phyloP scores from a whole-genome alignment of 1,140 invertebrate genomes.

The Drosophila orosa region DNA sequence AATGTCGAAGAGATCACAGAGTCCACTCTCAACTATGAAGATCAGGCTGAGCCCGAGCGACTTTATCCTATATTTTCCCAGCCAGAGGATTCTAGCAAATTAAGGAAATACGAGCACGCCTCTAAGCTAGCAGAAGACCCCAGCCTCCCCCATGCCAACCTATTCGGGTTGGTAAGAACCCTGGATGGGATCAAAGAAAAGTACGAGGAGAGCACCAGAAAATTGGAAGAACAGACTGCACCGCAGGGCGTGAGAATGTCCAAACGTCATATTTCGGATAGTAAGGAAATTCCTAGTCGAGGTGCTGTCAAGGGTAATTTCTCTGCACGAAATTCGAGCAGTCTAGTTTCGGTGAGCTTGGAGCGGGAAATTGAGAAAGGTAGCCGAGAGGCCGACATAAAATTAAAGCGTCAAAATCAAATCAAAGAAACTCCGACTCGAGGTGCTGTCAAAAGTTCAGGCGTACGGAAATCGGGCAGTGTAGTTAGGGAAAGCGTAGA shows the following conservation, averaged over 20 bases:
- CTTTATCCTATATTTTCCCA: conserved; percentile 47
- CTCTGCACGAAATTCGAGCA: background rate
- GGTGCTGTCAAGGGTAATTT: background rate
- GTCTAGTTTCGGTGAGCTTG: rapidly evolving
- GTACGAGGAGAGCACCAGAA: conserved; percentile 12
- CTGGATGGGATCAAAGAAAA: conserved; percentile 41
- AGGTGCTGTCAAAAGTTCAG: no score
- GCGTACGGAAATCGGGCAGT: no score
- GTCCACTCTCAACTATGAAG: conserved; percentile 44
- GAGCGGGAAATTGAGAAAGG: background rate
- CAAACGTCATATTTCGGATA: background rate
- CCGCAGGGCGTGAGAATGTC: background rate
- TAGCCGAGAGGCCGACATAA: no score
- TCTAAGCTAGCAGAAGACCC: background rate
- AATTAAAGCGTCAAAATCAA: no score
- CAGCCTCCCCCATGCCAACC: background rate
- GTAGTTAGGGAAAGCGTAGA: no score
- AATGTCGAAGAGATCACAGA: background rate
- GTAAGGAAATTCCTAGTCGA: background rate
- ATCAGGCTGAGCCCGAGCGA: conserved; percentile 64
- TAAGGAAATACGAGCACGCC: background rate
- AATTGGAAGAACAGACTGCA: conserved; percentile 13
- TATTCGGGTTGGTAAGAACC: conserved; percentile 20
- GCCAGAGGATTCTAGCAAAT: background rate
- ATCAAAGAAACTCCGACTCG: no score